Percentiles rank a stretch among this genome's conserved stretches.
phyloP scores from a whole-genome alignment of 2,797 vertebrate genomes.

The Syncerus caffer region DNA sequence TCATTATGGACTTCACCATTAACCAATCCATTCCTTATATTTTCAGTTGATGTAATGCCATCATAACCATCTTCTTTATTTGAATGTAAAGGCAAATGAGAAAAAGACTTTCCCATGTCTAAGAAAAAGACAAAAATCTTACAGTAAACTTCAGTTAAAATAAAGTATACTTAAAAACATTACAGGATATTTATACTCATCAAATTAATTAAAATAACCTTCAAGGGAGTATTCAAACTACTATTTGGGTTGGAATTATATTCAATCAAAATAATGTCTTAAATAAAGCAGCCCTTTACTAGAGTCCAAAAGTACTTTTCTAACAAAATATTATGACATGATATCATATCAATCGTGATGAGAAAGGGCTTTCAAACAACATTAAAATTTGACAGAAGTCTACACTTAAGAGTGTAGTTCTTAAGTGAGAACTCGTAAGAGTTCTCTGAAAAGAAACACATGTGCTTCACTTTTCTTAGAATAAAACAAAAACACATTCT shows the following conservation, averaged over 20 bases:
- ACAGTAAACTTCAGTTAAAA: constrained; percentile 18
- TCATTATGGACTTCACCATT: constrained; percentile 82
- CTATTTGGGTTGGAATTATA: constrained; percentile 24
- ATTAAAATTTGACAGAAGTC: background rate
- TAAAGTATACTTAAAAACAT: background rate
- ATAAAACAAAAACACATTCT: background rate
- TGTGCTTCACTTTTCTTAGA: background rate
- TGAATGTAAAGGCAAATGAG: constrained; percentile 87
- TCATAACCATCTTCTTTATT: constrained; percentile 87
- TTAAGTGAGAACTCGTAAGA: background rate
- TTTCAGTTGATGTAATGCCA: constrained; percentile 83
- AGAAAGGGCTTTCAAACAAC: background rate
- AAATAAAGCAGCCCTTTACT: background rate
- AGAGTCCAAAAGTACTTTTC: background rate
- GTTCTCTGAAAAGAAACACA: background rate
- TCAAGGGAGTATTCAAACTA: background rate
- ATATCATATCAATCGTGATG: background rate
- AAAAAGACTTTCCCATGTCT: constrained; percentile 94
- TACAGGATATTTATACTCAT: background rate
- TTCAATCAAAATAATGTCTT: background rate
- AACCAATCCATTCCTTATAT: constrained; percentile 80
- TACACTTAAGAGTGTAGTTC: background rate
- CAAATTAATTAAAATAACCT: background rate
- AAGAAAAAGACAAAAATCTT: constrained; percentile 30
- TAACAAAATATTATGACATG: background rate